A percentile compares a stretch with the other conserved stretches of the same genome.
Conservation (phyloP, 2,113 vertebrate genomes). For the Sapayoa aenigma region DNA sequence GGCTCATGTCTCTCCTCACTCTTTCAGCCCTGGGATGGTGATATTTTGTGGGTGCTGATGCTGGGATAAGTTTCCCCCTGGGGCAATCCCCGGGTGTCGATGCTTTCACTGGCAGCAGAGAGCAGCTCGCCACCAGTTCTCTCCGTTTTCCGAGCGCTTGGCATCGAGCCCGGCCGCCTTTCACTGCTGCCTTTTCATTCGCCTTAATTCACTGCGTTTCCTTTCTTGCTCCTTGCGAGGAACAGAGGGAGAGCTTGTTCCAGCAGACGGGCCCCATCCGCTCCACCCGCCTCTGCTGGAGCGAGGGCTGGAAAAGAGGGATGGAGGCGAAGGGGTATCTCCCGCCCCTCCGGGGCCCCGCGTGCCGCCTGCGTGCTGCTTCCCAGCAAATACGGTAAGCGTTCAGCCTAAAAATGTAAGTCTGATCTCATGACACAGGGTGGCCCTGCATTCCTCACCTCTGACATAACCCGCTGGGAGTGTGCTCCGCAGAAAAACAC, state of each 20-base stretch:
- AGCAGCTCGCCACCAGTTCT: conserved; percentile 8
- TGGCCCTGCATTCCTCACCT: conserved; percentile 70
- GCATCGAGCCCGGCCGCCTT: background rate
- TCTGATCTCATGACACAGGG: conserved; percentile 69
- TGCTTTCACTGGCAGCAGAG: background rate
- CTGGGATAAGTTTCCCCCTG: background rate
- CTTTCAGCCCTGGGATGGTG: background rate
- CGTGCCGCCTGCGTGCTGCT: background rate
- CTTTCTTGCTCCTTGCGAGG: conserved; percentile 36
- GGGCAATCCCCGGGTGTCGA: background rate
- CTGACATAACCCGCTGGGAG: conserved; percentile 71
- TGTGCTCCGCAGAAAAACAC: conserved; percentile 60
- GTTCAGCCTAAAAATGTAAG: conserved; percentile 56
- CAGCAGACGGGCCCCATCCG: conserved; percentile 47
- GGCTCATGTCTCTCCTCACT: rapidly evolving
- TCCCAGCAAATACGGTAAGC: conserved; percentile 52
- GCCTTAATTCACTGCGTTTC: conserved; percentile 47
- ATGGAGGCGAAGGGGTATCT: background rate
- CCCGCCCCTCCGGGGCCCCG: conserved; percentile 25
- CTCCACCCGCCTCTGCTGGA: conserved; percentile 32
- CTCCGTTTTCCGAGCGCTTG: background rate
- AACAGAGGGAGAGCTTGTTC: conserved; percentile 63
- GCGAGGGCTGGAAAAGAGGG: conserved; percentile 11
- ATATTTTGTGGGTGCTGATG: background rate
- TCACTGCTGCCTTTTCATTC: conserved; percentile 59